Base-by-base conservation (phyloP, 2,797 vertebrate genomes). In the Nyctalus aviator region DNA sequence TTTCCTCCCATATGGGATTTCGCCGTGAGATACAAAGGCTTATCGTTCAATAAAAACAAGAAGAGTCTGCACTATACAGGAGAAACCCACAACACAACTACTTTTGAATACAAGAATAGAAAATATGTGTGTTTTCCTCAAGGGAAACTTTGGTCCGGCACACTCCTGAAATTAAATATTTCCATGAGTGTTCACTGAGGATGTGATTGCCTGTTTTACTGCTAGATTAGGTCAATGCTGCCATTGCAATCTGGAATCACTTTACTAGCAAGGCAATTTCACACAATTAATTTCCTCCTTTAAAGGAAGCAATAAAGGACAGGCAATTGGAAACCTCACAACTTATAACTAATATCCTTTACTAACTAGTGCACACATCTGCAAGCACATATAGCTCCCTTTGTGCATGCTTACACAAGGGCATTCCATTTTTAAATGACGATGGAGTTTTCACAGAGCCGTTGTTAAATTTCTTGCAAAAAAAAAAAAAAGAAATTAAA, bases 261-360 rank as follows among this genome's bases (percentile, higher is more conserved):
- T 97, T 97, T 93, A 95, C 37, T 78, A 95, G 89, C 83, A 92
- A 91, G 50, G 95, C 78, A 96, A 96, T 18, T 97, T 97, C 92
- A 23, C 12, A 95, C 68, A 95, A 97, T 94, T 96, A 95, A 96
- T 97, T 98, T 85, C 77, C 95, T 90, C 93, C 96, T 92, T 95
- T 94, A 97, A 93, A 96, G 93, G 87, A 95, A 97, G 91, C 89
- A 95, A 94, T 95, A 94, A 97, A 95, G 62, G 95, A 96, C 84
- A 97, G 59, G 93, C 32, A 93, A 44, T 48, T 96, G 79, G 93
- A 97, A 97, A 88, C 77, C 46, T 71, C 81, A 84, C 35, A 48
- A 92, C 37, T 71, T 93, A 93, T 88, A 15, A n/a, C 93, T 96
- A 94, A 68, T 64, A 94, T 89, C 91, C 4, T 86, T 91, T 95